Evolutionary conservation across 2,113 vertebrate species (phyloP).

Genomic region (Pardalotus punctatus): DNA sequence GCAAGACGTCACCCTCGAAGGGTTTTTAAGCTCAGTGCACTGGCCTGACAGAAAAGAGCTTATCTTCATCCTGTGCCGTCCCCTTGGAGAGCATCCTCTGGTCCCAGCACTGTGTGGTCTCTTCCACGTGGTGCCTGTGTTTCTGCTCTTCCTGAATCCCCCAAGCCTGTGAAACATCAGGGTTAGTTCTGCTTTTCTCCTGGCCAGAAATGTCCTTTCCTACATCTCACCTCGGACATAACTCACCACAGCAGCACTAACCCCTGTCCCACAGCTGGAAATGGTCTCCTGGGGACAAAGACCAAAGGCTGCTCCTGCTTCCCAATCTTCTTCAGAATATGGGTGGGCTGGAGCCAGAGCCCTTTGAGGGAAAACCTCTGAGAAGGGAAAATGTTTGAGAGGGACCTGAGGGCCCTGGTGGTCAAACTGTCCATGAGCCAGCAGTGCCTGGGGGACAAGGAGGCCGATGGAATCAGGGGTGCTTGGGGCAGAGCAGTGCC

Average conservation of each 20-base stretch:
- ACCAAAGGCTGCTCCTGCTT: background rate
- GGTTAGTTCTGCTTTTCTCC: background rate
- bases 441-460: background rate
- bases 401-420: background rate
- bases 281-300: background rate
- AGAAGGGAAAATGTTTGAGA: background rate
- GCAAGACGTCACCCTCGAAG: background rate
- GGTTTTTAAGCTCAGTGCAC: background rate
- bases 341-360: background rate
- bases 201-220: background rate
- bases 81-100: background rate
- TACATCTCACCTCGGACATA: background rate
- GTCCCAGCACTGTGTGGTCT: background rate
- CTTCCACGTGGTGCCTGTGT: accelerated
- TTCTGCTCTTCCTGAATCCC: background rate
- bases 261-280: background rate
- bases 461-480: accelerated
- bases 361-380: background rate
- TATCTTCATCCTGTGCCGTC: background rate
- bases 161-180: background rate
- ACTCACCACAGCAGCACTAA: background rate
- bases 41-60: background rate
- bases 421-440: background rate
- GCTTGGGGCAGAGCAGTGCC: background rate
- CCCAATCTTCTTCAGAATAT: background rate